A percentile compares a stretch with the other conserved stretches of the same genome.
Evolutionary conservation across 2,113 vertebrate genomes (phyloP).

Genomic region (Macaca nemestrina): DNA sequence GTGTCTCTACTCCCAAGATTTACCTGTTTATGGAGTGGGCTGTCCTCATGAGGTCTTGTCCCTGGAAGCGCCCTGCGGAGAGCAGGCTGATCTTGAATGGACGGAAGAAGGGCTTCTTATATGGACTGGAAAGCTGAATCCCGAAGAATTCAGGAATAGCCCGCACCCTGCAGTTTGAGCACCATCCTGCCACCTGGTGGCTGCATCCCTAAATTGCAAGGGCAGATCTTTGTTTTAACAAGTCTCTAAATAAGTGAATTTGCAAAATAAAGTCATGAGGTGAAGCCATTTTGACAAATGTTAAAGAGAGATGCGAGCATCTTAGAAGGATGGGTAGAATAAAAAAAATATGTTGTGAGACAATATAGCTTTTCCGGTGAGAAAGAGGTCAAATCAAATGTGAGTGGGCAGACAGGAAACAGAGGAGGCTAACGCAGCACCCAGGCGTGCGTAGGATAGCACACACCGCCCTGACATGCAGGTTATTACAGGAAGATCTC

Average conservation of each 20-base stretch:
- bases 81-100: not conserved
- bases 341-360: slow-evolving; percentile 43
- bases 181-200: slow-evolving; percentile 33
- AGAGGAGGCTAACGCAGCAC: not conserved
- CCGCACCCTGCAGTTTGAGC: not conserved
- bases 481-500: slow-evolving; percentile 15
- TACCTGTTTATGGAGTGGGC: fast-evolving
- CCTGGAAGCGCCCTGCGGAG: fast-evolving
- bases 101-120: fast-evolving
- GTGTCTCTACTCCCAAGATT: not conserved
- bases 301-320: slow-evolving; percentile 11
- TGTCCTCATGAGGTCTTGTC: fast-evolving
- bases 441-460: not conserved
- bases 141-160: fast-evolving
- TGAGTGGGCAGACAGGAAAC: slow-evolving; percentile 52
- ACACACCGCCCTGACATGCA: fast-evolving
- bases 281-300: slow-evolving; percentile 58
- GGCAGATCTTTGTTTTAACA: not conserved
- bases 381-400: slow-evolving; percentile 35
- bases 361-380: slow-evolving; percentile 55
- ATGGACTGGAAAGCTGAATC: fast-evolving
- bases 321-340: not conserved
- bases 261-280: not conserved
- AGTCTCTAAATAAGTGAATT: not conserved
- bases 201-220: not conserved